Evolutionary conservation across 2,888 invertebrate genomes (phyloP), one percentile per base, ranked within the genome.

Genomic region (Brachyptera putata): DNA sequence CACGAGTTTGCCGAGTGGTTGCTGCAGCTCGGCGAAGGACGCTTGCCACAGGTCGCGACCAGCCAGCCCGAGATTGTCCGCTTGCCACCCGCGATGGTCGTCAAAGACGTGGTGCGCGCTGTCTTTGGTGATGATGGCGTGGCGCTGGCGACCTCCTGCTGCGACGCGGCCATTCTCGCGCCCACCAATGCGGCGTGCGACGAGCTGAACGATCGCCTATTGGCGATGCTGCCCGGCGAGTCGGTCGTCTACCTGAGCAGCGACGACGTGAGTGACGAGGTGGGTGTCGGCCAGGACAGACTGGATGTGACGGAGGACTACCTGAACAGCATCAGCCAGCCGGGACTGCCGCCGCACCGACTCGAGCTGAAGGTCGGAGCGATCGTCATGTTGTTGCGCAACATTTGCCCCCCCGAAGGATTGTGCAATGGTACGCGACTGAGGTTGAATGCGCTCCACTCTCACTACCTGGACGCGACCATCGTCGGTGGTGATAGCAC

Each of bases 271-370:
- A 3, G 14, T 3, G 13, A n/a, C 14, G 37, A 37, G 13, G n/a
- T n/a, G 37, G 37, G 37, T 11, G 37, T 37, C 37, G 14, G 14
- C n/a, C 5, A 13, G 14, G 13, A 3, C 37, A n/a, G 37, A 13
- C 13, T n/a, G n/a, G 3, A 3, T 3, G 25, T n/a, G n/a, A n/a
- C n/a, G n/a, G n/a, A n/a, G n/a, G 67, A 69, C 57, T 66, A 62
- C 43, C 53, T 68, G 14, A 64, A 68, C 46, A 58, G 39, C 1
- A 14, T 69, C 11, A 63, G 60, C 18, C 62, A 65, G 3, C 61
- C 63, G 3, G 68, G 66, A n/a, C 50, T 68, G 22, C 66, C 67
- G 30, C 58, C 61, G 24, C 67, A 69, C 58, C 55, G 49, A 14
- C 41, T 68, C 3, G 58, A 37, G 3, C 43, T 69, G n/a, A 68